Conservation (phyloP, 2,797 vertebrate species). For the Poecilia gillii region DNA sequence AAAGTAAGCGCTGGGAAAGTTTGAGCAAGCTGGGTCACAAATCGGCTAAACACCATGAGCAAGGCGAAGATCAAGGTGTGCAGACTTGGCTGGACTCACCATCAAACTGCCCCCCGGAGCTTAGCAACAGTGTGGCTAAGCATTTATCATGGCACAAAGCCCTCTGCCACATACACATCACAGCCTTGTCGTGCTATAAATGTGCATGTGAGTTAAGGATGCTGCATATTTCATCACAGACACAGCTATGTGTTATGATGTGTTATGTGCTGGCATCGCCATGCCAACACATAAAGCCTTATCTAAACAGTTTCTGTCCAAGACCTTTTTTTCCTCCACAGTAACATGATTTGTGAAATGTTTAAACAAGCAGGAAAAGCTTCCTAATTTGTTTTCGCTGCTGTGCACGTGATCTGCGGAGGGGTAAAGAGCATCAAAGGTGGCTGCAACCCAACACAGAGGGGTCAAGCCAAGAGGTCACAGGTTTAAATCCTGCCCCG, state of each 20-base stretch:
- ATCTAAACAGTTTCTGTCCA: conserved; percentile 34
- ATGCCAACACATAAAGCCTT: conserved; percentile 18
- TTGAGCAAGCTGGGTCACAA: conserved; percentile 38
- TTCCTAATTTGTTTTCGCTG: conserved; percentile 34
- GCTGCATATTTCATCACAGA: not conserved
- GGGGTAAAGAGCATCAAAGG: conserved; percentile 64
- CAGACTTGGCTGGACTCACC: conserved; percentile 59
- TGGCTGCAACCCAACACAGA: conserved; percentile 60
- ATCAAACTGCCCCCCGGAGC: conserved; percentile 15
- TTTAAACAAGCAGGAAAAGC: conserved; percentile 23
- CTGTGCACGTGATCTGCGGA: conserved; percentile 19
- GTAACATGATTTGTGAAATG: conserved; percentile 22
- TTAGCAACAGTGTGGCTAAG: conserved; percentile 24
- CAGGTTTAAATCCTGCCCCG: conserved; percentile 76
- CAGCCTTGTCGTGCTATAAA: not conserved
- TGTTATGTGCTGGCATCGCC: not conserved
- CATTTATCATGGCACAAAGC: conserved; percentile 34
- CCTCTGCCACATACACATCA: conserved; percentile 22
- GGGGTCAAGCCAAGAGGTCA: conserved; percentile 66
- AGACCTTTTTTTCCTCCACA: conserved; percentile 26
- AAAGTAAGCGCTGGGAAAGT: conserved; percentile 49
- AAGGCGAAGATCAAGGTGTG: conserved; percentile 61
- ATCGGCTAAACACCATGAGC: conserved; percentile 60
- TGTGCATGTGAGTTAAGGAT: not conserved
- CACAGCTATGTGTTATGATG: conserved; percentile 11